A percentile compares a stretch with the other conserved stretches of the same genome.
phyloP scores from a whole-genome alignment of 1,140 invertebrate species.

The Sycophaga agraensis region DNA sequence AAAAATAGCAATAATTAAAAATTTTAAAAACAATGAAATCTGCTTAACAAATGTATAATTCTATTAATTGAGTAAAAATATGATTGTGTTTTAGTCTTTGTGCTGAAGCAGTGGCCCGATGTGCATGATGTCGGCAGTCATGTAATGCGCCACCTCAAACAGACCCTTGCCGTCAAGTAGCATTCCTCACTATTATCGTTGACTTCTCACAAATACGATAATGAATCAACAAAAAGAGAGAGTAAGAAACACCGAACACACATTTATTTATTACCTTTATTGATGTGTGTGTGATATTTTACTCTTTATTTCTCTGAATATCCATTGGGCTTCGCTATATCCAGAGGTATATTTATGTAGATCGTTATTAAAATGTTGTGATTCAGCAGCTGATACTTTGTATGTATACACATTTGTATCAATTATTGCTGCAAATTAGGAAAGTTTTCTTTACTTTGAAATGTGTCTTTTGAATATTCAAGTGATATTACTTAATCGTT shows the following conservation, averaged over 20 bases:
- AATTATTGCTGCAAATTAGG: not conserved
- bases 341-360: conserved; percentile 9
- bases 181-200: conserved; percentile 50
- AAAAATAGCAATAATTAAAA: too few relatives aligned
- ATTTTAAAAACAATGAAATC: too few relatives aligned
- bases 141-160: conserved; percentile 68
- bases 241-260: not conserved
- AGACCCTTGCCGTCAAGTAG: conserved; percentile 67
- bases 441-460: conserved; percentile 22
- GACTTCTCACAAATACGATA: not conserved
- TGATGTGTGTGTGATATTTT: not conserved
- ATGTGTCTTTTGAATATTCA: not conserved
- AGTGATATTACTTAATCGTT: not conserved
- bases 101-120: conserved; percentile 87
- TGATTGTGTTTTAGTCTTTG: conserved; percentile 68
- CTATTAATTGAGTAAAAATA: too few relatives aligned
- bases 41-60: too few relatives aligned
- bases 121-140: conserved; percentile 74
- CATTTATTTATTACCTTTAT: not conserved
- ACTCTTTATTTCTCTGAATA: not conserved
- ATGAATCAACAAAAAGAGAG: not conserved
- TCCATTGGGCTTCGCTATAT: conserved; percentile 3
- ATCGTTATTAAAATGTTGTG: conserved; percentile 5
- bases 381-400: conserved; percentile 13
- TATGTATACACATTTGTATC: not conserved